Evolutionary conservation across 1,140 invertebrate genomes (phyloP).

Genomic region (Hycleus phaleratus): DNA sequence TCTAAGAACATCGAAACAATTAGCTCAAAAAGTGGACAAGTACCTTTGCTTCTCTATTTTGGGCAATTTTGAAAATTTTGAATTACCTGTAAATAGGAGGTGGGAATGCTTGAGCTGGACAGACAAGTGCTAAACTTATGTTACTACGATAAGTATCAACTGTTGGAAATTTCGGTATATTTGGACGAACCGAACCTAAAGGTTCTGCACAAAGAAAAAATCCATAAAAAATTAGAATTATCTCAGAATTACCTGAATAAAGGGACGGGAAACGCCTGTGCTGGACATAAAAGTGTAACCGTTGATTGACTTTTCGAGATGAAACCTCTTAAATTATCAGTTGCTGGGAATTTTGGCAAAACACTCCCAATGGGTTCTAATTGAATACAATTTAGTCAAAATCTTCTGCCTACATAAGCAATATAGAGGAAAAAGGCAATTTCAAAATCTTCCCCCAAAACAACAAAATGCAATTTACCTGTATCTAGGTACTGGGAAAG

Average conservation of each 20-base stretch:
- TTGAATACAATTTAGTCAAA: constrained; percentile 3
- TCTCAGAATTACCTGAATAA: constrained; percentile 46
- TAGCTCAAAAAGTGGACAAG: background rate
- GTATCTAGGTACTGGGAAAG: constrained; percentile 50
- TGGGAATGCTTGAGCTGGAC: constrained; percentile 60
- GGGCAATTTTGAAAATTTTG: background rate
- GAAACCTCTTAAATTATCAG: constrained; percentile 30
- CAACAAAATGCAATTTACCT: constrained; percentile 39
- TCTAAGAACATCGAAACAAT: constrained; percentile 45
- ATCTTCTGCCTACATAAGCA: background rate
- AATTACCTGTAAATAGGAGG: constrained; percentile 57
- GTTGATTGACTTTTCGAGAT: constrained; percentile 25
- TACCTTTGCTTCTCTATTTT: constrained; percentile 21
- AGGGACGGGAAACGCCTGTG: constrained; percentile 55
- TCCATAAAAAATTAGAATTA: constrained; percentile 16
- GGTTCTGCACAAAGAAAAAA: constrained; percentile 45
- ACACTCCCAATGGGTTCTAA: constrained; percentile 48
- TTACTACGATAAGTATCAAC: constrained; percentile 52
- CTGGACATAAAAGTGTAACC: constrained; percentile 50
- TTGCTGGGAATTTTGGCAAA: constrained; percentile 45
- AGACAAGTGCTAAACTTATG: constrained; percentile 43
- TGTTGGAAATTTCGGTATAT: constrained; percentile 59
- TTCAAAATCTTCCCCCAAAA: background rate
- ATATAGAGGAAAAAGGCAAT: background rate
- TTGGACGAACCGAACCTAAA: constrained; percentile 53